A percentile compares a stretch with the other conserved stretches of the same genome.
Conservation (phyloP, 2,113 vertebrate genomes). For the Clupea harengus region DNA sequence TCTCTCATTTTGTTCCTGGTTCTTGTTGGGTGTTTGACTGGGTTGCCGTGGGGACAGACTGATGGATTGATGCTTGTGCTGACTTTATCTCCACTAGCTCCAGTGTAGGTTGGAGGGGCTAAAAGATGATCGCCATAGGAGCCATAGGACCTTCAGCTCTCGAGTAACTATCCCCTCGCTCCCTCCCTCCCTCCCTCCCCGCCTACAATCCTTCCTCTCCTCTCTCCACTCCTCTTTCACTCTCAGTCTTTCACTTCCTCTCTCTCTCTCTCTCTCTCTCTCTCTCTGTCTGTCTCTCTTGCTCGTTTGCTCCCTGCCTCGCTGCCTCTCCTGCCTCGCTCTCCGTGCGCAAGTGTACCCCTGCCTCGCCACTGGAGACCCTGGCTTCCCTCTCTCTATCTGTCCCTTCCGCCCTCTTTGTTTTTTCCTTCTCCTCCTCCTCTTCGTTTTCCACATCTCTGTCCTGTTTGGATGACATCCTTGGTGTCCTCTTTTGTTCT, state of each 20-base stretch:
- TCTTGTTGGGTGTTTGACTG: conserved; percentile 55
- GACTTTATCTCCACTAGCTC: conserved; percentile 90
- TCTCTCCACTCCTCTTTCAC: conserved; percentile 53
- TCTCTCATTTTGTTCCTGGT: conserved; percentile 77
- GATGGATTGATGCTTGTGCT: conserved; percentile 78
- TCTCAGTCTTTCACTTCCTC: conserved; percentile 30
- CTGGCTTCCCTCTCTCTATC: no score
- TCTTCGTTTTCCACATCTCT: background rate
- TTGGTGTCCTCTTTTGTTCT: background rate
- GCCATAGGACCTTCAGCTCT: conserved; percentile 96
- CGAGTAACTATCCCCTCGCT: conserved; percentile 98
- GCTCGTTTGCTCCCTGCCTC: background rate
- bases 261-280: background rate
- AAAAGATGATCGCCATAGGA: conserved; percentile 98
- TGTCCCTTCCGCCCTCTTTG: no score
- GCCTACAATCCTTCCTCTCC: conserved; percentile 27
- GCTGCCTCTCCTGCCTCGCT: background rate
- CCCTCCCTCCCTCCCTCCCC: conserved; percentile 51
- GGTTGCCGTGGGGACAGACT: conserved; percentile 58
- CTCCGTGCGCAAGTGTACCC: background rate
- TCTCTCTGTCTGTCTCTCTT: background rate
- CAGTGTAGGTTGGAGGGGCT: conserved; percentile 99
- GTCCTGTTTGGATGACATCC: background rate
- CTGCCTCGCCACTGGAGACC: background rate
- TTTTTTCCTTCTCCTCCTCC: background rate